Conservation (phyloP, 2,797 vertebrate species). For the Gymnopithys bicolor region DNA sequence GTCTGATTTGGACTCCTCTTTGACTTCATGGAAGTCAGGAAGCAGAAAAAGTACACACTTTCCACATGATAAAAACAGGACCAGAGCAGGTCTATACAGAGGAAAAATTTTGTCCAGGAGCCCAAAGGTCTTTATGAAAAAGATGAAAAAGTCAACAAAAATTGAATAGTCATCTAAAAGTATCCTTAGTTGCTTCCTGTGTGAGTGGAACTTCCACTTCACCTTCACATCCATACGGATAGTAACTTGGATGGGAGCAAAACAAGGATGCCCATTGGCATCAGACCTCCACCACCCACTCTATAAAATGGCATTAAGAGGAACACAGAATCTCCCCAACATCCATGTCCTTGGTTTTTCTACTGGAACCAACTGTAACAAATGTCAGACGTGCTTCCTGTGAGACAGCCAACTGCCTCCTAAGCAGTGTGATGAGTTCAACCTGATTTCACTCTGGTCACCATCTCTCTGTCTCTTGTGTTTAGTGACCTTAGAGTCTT, state of each 20-base stretch:
- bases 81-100: neutral
- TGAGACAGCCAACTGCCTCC: neutral
- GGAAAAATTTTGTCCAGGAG: neutral
- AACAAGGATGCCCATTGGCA: neutral
- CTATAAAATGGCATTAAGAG: neutral
- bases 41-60: neutral
- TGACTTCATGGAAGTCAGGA: neutral
- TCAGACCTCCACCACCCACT: neutral
- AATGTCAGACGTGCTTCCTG: neutral
- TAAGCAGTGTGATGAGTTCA: neutral
- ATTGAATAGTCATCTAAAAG: neutral
- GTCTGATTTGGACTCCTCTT: neutral
- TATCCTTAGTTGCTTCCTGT: neutral
- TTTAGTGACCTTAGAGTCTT: neutral
- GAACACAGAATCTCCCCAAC: neutral
- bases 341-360: neutral
- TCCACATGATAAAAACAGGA: neutral
- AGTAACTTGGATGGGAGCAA: neutral
- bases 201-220: neutral
- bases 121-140: neutral
- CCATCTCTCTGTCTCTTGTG: neutral
- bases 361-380: neutral
- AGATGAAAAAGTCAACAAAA: neutral
- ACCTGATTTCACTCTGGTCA: neutral
- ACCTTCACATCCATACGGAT: rapidly evolving